Evolutionary conservation across 2,113 vertebrate species (phyloP).

Genomic region (Bolborhynchus lineola): DNA sequence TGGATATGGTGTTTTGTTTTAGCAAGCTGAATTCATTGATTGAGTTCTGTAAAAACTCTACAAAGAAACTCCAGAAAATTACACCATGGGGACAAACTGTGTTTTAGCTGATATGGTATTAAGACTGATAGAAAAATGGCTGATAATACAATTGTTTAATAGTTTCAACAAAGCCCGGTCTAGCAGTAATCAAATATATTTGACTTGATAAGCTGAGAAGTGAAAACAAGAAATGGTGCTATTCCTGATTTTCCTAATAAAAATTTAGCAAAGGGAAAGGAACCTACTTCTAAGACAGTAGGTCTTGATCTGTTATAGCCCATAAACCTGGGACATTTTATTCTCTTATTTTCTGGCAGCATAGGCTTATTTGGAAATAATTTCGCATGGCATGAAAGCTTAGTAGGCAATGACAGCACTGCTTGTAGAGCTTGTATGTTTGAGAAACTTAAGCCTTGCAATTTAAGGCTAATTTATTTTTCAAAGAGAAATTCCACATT

Average conservation of each 20-base stretch:
- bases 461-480: slow-evolving; percentile 4
- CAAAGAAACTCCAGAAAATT: slow-evolving; percentile 12
- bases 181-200: slow-evolving; percentile 26
- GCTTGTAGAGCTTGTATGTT: not conserved
- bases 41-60: not conserved
- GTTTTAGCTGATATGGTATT: not conserved
- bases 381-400: not conserved
- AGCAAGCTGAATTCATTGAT: slow-evolving; percentile 12
- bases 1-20: not conserved
- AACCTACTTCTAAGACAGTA: not conserved
- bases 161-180: not conserved
- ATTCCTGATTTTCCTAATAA: not conserved
- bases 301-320: not conserved
- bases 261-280: not conserved
- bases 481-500: not conserved
- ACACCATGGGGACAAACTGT: not conserved
- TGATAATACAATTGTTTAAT: not conserved
- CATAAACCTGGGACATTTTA: not conserved
- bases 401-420: not conserved
- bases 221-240: not conserved
- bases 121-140: slow-evolving; percentile 33
- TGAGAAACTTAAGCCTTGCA: not conserved
- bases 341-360: not conserved
- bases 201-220: slow-evolving; percentile 5
- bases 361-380: not conserved